phyloP scores from a whole-genome alignment of 2,888 invertebrate species.

The Argynnis bischoffii region DNA sequence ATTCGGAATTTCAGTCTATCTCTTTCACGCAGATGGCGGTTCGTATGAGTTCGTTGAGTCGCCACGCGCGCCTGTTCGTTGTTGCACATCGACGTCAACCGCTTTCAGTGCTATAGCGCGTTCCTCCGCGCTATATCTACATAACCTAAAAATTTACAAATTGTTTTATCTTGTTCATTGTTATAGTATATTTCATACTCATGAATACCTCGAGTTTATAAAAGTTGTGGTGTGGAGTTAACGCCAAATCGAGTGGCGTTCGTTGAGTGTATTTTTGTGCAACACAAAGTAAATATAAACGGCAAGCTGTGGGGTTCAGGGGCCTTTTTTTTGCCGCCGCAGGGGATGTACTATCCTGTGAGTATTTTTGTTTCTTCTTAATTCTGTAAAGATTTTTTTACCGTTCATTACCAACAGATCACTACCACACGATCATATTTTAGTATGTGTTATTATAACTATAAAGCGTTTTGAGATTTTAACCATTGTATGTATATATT shows the following conservation, averaged over 20 bases:
- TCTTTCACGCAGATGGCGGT: slow-evolving; percentile 56
- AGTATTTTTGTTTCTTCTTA: slow-evolving; percentile 74
- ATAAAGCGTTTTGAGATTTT: no score
- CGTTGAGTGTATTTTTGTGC: slow-evolving; percentile 83
- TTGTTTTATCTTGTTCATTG: slow-evolving; percentile 50
- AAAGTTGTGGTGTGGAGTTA: slow-evolving; percentile 75
- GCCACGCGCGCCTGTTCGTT: slow-evolving; percentile 65
- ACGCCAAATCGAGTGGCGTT: slow-evolving; percentile 71
- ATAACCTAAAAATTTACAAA: slow-evolving; percentile 77
- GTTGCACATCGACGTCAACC: slow-evolving; percentile 80
- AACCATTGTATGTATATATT: no score
- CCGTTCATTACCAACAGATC: neutral
- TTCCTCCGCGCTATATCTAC: slow-evolving; percentile 76
- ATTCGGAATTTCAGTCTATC: slow-evolving; percentile 51
- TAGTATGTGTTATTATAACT: no score
- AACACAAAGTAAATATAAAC: slow-evolving; percentile 85
- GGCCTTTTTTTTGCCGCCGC: slow-evolving; percentile 97
- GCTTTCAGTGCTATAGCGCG: slow-evolving; percentile 80
- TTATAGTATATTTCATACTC: slow-evolving; percentile 67
- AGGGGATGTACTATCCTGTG: slow-evolving; percentile 98
- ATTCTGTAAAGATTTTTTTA: slow-evolving; percentile 12
- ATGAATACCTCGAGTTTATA: slow-evolving; percentile 78
- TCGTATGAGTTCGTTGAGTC: slow-evolving; percentile 55
- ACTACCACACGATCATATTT: no score
- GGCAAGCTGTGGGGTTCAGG: slow-evolving; percentile 98